Conservation (phyloP, 2,797 vertebrate species). For the Tinamus major region DNA sequence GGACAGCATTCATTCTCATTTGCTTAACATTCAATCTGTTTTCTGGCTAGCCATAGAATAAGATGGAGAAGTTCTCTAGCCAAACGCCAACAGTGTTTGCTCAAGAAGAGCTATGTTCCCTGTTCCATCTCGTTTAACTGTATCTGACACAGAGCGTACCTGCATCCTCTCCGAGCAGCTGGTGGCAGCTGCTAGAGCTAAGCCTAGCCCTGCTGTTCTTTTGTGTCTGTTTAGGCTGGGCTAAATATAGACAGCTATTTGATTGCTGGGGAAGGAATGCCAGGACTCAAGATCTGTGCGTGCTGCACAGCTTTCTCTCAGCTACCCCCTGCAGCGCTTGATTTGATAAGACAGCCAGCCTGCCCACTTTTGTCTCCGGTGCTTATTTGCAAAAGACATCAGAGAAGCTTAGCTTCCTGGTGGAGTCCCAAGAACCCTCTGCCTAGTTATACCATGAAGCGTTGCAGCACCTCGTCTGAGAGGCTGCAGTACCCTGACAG, state of each 20-base stretch:
- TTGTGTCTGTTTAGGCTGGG: conserved; percentile 56
- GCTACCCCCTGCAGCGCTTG: not conserved
- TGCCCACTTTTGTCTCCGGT: not conserved
- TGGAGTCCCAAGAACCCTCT: not conserved
- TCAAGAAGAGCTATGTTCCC: not conserved
- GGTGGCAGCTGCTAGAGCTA: conserved; percentile 48
- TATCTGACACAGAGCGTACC: conserved; percentile 45
- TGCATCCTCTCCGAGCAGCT: conserved; percentile 43
- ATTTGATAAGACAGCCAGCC: not conserved
- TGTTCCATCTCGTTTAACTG: conserved; percentile 55
- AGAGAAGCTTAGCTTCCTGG: not conserved
- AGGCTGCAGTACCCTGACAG: not conserved
- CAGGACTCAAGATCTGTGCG: conserved; percentile 2
- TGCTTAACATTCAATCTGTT: not conserved
- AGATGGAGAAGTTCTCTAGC: not conserved
- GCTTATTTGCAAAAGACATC: not conserved
- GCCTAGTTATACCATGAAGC: not conserved
- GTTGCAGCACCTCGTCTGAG: not conserved
- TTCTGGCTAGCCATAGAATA: not conserved
- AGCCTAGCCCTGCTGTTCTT: conserved; percentile 24
- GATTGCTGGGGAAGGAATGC: conserved; percentile 12
- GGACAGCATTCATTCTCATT: not conserved
- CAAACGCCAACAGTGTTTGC: not conserved
- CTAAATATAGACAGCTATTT: conserved; percentile 56
- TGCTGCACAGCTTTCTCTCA: not conserved